Conservation (phyloP, 2,888 invertebrate species). For the Cheilosia vulpina region DNA sequence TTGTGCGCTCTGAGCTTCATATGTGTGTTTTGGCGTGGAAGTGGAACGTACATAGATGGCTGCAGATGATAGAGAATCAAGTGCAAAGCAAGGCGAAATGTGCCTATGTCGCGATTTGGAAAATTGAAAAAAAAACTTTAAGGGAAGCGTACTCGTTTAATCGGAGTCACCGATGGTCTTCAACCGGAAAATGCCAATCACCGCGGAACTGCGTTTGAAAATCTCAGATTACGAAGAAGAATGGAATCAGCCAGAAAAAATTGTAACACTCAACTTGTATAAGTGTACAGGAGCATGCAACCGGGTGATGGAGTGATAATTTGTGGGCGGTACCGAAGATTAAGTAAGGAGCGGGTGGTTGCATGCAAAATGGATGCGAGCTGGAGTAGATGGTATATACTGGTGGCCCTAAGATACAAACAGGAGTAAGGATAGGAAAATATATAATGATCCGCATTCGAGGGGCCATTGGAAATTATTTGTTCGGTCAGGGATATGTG, state of each 20-base stretch:
- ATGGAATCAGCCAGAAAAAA: neutral
- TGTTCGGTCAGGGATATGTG: too few species aligned
- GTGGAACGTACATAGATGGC: slow-evolving; percentile 18
- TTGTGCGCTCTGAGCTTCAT: slow-evolving; percentile 9
- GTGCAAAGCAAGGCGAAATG: neutral
- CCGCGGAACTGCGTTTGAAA: slow-evolving; percentile 1
- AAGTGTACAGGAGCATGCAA: neutral
- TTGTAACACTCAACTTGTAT: slow-evolving; percentile 3
- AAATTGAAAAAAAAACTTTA: neutral
- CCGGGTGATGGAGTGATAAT: slow-evolving; percentile 21
- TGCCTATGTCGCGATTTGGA: slow-evolving; percentile 22
- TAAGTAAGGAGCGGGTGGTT: too few species aligned
- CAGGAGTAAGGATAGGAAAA: too few species aligned
- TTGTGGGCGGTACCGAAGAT: neutral
- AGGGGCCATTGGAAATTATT: too few species aligned
- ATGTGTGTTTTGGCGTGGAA: slow-evolving; percentile 26
- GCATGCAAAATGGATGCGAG: too few species aligned
- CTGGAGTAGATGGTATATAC: too few species aligned
- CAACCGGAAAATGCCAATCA: slow-evolving; percentile 58
- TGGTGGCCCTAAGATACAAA: too few species aligned
- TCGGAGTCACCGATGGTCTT: slow-evolving; percentile 29
- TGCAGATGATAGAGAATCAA: slow-evolving; percentile 40
- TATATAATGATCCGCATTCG: too few species aligned
- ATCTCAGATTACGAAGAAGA: slow-evolving; percentile 9
- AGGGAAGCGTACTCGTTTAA: slow-evolving; percentile 14